Percentiles rank a stretch among this genome's conserved stretches.
Conservation (phyloP, 2,113 vertebrate species). For the Ceuthmochares aereus region DNA sequence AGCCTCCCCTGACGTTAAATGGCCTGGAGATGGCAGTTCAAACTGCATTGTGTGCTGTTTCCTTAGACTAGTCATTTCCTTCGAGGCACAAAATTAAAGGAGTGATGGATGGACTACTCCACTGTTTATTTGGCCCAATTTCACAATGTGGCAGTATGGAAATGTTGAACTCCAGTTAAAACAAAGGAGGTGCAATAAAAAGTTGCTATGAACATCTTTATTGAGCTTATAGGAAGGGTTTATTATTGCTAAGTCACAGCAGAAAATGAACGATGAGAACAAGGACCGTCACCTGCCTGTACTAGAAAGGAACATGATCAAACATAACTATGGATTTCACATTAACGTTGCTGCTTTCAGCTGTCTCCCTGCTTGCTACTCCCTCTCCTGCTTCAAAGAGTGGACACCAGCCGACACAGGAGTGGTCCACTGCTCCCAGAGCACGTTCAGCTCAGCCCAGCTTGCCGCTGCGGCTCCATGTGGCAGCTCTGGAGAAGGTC, state of each 20-base stretch:
- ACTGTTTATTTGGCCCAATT: conserved; percentile 43
- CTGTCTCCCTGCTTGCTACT: not conserved
- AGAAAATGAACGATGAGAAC: not conserved
- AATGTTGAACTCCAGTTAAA: not conserved
- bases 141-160: conserved; percentile 5
- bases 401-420: not conserved
- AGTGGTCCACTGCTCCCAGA: not conserved
- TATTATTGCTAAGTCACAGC: not conserved
- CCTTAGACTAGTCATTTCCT: not conserved
- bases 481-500: not conserved
- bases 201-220: conserved; percentile 13
- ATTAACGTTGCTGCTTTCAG: not conserved
- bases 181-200: conserved; percentile 21
- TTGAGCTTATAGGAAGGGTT: not conserved
- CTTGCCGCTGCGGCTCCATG: rapidly evolving
- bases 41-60: not conserved
- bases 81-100: conserved; percentile 50
- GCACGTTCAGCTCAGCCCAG: not conserved
- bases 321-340: not conserved
- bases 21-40: not conserved
- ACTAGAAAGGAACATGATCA: not conserved
- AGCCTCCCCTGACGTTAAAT: not conserved
- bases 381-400: not conserved
- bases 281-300: not conserved
- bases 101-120: conserved; percentile 62